Evolutionary conservation across 2,113 vertebrate genomes (phyloP).

Genomic region (Agelaius tricolor): DNA sequence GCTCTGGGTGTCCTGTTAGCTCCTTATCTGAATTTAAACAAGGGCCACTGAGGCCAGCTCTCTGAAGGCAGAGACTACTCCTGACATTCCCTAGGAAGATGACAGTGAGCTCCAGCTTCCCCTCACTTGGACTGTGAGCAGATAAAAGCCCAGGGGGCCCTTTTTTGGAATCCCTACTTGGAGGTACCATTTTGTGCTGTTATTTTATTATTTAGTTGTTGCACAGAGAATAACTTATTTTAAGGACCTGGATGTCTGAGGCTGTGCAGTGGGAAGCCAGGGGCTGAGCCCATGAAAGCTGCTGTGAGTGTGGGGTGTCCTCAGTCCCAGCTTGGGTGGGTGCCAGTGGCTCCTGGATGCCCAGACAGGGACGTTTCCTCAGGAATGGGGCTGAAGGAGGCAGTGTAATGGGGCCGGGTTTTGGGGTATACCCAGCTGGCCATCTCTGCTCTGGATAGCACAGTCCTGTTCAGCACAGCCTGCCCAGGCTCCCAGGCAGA

Average conservation of each 20-base stretch:
- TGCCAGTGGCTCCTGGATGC: background rate
- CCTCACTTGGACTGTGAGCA: background rate
- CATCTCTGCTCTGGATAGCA: too few species aligned
- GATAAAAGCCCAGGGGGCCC: fast-evolving
- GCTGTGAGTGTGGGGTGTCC: background rate
- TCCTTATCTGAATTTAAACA: background rate
- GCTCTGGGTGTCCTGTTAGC: background rate
- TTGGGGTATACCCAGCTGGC: too few species aligned
- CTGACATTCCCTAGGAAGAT: background rate
- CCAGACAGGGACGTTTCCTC: background rate
- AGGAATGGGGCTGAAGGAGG: background rate
- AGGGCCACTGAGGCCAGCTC: background rate
- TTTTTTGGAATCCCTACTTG: fast-evolving
- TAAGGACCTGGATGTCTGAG: too few species aligned
- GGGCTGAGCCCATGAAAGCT: background rate
- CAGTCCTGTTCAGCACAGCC: too few species aligned
- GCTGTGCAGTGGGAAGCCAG: background rate
- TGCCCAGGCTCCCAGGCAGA: too few species aligned
- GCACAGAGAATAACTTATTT: background rate
- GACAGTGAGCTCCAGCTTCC: background rate
- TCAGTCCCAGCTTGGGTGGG: fast-evolving
- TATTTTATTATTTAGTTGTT: background rate
- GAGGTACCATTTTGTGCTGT: background rate
- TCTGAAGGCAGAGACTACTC: background rate
- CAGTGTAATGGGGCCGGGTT: too few species aligned